phyloP scores from a whole-genome alignment of 1,140 invertebrate genomes.

The Heliconius eleuchia region DNA sequence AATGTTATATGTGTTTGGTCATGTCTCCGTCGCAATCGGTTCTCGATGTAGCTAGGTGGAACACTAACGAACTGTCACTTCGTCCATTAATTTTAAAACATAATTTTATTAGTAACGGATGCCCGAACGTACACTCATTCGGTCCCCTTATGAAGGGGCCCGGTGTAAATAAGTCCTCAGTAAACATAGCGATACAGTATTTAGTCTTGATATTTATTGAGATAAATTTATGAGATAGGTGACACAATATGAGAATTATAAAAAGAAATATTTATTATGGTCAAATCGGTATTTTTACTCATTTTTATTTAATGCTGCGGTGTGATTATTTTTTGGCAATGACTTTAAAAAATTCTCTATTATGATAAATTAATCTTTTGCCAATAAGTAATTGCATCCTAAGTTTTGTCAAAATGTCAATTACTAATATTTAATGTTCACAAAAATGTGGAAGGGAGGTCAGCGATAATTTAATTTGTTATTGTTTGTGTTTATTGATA shows the following conservation, averaged over 20 bases:
- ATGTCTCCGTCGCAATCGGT: slow-evolving; percentile 79
- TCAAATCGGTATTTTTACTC: slow-evolving; percentile 65
- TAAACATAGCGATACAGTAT: slow-evolving; percentile 71
- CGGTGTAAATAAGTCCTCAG: slow-evolving; percentile 74
- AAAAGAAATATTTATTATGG: slow-evolving; percentile 65
- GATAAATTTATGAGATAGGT: slow-evolving; percentile 62
- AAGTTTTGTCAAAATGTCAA: slow-evolving; percentile 69
- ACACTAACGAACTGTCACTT: slow-evolving; percentile 80
- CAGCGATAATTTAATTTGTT: slow-evolving; percentile 18
- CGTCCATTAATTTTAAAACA: slow-evolving; percentile 80
- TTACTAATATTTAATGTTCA: slow-evolving; percentile 70
- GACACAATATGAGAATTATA: slow-evolving; percentile 63
- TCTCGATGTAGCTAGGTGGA: slow-evolving; percentile 74
- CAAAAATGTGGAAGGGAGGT: slow-evolving; percentile 47
- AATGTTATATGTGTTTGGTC: slow-evolving; percentile 73
- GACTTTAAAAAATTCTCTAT: slow-evolving; percentile 31
- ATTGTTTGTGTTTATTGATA: slow-evolving; percentile 22
- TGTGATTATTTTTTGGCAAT: slow-evolving; percentile 57
- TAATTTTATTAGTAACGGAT: slow-evolving; percentile 76
- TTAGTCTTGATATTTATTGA: slow-evolving; percentile 70
- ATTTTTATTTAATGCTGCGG: slow-evolving; percentile 54
- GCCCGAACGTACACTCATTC: slow-evolving; percentile 71
- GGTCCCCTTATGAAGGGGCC: slow-evolving; percentile 71
- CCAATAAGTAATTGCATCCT: slow-evolving; percentile 58
- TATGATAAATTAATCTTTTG: slow-evolving; percentile 38